phyloP scores from a whole-genome alignment of 2,797 vertebrate genomes.

The Emydoidea blandingii region DNA sequence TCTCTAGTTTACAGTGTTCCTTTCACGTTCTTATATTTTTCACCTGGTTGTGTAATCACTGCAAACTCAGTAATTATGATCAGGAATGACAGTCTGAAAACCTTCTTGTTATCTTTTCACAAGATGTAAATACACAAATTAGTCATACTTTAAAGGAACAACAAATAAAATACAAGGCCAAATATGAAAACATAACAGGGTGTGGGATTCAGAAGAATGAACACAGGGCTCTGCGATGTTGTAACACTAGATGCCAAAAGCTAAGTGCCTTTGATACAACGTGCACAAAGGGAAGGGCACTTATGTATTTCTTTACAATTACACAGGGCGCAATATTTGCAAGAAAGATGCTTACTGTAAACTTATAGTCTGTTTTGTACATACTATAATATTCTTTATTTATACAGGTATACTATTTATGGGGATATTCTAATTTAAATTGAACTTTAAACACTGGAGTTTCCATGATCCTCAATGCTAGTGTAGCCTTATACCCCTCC shows the following conservation, averaged over 20 bases:
- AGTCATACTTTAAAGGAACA: no score
- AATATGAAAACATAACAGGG: no score
- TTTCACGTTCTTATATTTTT: accelerated
- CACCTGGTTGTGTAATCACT: neutral
- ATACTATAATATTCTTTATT: neutral
- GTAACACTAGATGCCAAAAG: neutral
- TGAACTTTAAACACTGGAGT: neutral
- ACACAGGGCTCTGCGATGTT: neutral
- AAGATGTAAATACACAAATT: no score
- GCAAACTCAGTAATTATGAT: no score
- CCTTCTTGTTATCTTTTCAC: no score
- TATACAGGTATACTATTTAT: neutral
- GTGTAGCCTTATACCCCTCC: no score
- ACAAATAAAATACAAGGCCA: no score
- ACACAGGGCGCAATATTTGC: no score
- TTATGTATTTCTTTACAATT: neutral
- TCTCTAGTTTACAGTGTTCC: neutral
- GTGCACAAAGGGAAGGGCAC: no score
- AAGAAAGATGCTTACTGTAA: neutral
- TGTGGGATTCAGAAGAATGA: neutral
- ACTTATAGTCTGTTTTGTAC: neutral
- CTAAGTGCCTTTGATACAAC: no score
- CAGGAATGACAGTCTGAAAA: no score
- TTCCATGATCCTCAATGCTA: neutral
- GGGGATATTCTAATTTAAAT: neutral